These are phyloP conservation scores for Caenorhabditis briggsae DNA, from an alignment of 1,140 invertebrate genomes.

Conservation along the genomic window DNA sequence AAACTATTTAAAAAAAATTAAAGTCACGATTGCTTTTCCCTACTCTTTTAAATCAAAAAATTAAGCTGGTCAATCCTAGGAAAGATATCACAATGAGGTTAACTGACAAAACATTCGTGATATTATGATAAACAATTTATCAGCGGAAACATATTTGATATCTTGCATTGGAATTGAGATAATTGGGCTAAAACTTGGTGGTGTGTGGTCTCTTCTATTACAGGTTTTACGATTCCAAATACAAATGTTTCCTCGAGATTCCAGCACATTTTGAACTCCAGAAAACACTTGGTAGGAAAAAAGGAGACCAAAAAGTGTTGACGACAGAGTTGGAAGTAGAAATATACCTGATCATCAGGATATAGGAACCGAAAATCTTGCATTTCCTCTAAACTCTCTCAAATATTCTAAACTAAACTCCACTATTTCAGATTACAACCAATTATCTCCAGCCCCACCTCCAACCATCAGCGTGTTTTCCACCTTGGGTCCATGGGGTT, in stretches of 20 bases:
- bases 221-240: no score
- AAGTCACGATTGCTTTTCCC: no score
- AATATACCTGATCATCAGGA: conserved; percentile 5
- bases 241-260: neutral
- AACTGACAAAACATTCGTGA: no score
- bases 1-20: no score
- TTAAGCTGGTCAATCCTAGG: no score
- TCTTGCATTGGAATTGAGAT: no score
- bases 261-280: neutral
- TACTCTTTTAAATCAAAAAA: no score
- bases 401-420: neutral
- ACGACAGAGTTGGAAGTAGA: conserved; percentile 21
- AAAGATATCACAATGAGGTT: no score
- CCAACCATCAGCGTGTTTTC: conserved; percentile 19
- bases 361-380: conserved; percentile 25
- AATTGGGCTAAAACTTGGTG: no score
- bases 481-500: conserved; percentile 23
- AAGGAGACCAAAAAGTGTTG: conserved; percentile 36
- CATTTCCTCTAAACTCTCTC: neutral
- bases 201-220: no score
- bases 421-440: conserved; percentile 1
- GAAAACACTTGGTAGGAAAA: neutral
- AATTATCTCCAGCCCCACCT: neutral
- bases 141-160: no score
- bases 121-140: no score